Evolutionary conservation across 2,888 invertebrate genomes (phyloP), one percentile per base, ranked within the genome.

Genomic region (Didymodactylos carnosus): DNA sequence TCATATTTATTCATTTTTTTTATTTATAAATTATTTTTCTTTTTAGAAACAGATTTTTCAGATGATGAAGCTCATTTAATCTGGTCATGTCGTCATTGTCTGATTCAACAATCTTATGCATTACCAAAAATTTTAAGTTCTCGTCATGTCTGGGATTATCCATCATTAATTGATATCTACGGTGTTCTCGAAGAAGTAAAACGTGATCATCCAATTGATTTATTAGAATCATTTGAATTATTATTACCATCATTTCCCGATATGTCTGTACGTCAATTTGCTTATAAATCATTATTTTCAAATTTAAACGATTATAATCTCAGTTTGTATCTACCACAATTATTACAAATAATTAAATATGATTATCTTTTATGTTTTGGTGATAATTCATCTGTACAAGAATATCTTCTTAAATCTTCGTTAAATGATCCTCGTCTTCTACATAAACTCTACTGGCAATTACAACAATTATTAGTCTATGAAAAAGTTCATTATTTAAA

Each of bases 171-270:
- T n/a, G 62, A 62, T n/a, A 62, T 62, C 3, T 62, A 62, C 35
- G 62, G 19, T 10, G n/a, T 62, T 35, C 29, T 62, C 3, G 35
- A 62, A n/a, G 62, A 62, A 62, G 35, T 62, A 35, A 62, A 29
- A 35, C 16, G 8, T 35, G 62, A 35, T 35, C 62, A 35, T 62
- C 29, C 62, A 29, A 35, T 62, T 2, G 62, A 62, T 62, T 29
- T 35, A 62, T n/a, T 62, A 11, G 74, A 74, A 53, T 14, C 74
- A 27, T 35, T 74, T 39, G 74, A 74, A 69, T 25, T 74, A 0
- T 39, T 74, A 62, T n/a, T 74, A n/a, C 71, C 71, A 23, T 35
- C 35, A 27, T 74, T 71, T 74, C 41, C 74, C 16, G 74, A 74
- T 39, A 51, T 39, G 46, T 43, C 71, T 25, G 29, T 74, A 25